Conservation (phyloP, 2,797 vertebrate genomes). For the Gobio occitaniae region DNA sequence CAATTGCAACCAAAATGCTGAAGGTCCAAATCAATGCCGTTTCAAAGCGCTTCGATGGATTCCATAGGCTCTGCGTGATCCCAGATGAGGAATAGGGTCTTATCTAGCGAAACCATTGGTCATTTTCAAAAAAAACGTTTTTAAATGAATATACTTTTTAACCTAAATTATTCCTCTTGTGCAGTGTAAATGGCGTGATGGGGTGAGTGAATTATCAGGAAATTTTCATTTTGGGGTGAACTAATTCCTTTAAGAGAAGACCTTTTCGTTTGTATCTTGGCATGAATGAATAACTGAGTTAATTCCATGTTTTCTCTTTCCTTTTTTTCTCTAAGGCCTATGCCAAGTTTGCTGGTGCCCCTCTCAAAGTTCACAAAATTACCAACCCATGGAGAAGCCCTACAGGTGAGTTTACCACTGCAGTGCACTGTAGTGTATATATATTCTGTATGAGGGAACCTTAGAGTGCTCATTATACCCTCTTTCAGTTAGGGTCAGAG, state of each 20-base stretch:
- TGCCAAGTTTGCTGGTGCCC: conserved; percentile 84
- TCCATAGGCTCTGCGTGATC: too few species aligned
- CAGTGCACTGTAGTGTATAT: background rate
- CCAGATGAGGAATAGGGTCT: too few species aligned
- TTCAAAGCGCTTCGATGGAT: too few species aligned
- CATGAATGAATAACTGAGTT: background rate
- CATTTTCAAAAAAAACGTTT: too few species aligned
- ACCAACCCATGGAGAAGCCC: conserved; percentile 84
- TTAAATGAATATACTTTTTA: too few species aligned
- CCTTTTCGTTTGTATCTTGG: background rate
- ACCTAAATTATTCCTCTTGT: too few species aligned
- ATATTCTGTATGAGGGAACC: background rate
- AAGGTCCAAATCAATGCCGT: too few species aligned
- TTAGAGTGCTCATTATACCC: conserved; percentile 14
- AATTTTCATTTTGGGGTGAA: too few species aligned
- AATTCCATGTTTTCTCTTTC: background rate
- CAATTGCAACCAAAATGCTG: too few species aligned
- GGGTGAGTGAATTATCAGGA: too few species aligned
- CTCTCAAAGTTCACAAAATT: conserved; percentile 82
- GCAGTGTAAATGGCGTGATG: too few species aligned
- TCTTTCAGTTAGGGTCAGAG: conserved; percentile 29
- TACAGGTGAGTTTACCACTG: conserved; percentile 71
- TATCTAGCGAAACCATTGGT: too few species aligned
- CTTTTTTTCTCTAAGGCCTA: conserved; percentile 74
- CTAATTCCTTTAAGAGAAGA: background rate